Percentiles rank a stretch among this genome's conserved stretches.
Evolutionary conservation across 1,140 invertebrate genomes (phyloP).

Genomic region (Leptinotarsa texana): DNA sequence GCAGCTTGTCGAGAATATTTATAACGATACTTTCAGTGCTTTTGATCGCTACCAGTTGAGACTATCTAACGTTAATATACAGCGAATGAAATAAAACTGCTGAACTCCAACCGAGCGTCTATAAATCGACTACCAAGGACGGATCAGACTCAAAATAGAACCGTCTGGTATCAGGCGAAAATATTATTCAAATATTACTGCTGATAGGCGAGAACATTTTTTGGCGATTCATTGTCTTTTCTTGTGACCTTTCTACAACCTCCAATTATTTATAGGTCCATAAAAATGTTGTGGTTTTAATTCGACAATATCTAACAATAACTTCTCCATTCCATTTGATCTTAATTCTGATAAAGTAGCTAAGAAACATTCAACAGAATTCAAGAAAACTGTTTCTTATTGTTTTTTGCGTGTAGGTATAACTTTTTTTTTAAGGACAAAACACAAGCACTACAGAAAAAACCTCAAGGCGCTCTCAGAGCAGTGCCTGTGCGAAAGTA

Average conservation of each 20-base stretch:
- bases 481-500: no score
- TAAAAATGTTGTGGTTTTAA: no score
- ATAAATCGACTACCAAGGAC: not conserved
- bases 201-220: not conserved
- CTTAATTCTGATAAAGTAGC: no score
- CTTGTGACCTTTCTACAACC: not conserved
- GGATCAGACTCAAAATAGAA: not conserved
- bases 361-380: no score
- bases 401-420: no score
- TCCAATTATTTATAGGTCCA: no score
- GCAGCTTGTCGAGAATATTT: not conserved
- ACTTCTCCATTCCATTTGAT: no score
- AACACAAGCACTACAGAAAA: no score
- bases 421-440: no score
- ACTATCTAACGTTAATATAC: constrained; percentile 1
- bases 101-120: not conserved
- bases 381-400: no score
- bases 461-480: no score
- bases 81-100: constrained; percentile 2
- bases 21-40: constrained; percentile 2
- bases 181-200: not conserved
- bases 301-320: no score
- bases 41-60: constrained; percentile 4
- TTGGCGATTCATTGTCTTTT: not conserved
- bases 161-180: not conserved